These are phyloP conservation scores for Trachythela sp. DNA, from an alignment of 64 coral and sea anemone genomes.

Conservation along the genomic window DNA sequence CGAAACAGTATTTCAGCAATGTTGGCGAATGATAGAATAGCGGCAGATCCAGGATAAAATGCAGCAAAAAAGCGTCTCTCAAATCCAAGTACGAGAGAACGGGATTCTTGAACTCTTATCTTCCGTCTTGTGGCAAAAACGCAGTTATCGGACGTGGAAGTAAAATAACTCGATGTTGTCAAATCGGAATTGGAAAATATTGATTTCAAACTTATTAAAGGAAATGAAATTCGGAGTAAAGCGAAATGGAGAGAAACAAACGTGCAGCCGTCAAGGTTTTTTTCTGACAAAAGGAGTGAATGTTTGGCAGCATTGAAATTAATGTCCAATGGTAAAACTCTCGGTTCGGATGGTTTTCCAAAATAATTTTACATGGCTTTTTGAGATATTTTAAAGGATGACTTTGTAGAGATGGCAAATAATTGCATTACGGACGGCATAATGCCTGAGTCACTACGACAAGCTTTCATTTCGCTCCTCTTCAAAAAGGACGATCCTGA, in stretches of 20 bases:
- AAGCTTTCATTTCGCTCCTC: not conserved
- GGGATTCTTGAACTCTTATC: not conserved
- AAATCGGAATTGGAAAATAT: no score
- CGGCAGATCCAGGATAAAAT: not conserved
- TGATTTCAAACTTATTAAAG: not conserved
- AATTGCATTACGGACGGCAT: not conserved
- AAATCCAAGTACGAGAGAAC: not conserved
- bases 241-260: not conserved
- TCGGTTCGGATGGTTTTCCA: not conserved
- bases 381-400: not conserved
- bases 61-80: not conserved
- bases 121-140: not conserved
- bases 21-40: not conserved
- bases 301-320: not conserved
- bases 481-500: not conserved
- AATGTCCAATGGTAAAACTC: not conserved
- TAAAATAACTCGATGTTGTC: not conserved
- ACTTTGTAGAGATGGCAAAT: not conserved
- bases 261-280: not conserved
- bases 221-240: not conserved
- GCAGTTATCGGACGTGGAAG: not conserved
- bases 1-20: no score
- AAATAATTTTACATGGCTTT: not conserved
- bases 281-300: not conserved
- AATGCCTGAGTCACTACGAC: not conserved